Percentiles rank a stretch among this genome's conserved stretches.
These are phyloP conservation scores for Bombus pascuorum DNA, from an alignment of 1,140 invertebrate species.

Conservation along the genomic window DNA sequence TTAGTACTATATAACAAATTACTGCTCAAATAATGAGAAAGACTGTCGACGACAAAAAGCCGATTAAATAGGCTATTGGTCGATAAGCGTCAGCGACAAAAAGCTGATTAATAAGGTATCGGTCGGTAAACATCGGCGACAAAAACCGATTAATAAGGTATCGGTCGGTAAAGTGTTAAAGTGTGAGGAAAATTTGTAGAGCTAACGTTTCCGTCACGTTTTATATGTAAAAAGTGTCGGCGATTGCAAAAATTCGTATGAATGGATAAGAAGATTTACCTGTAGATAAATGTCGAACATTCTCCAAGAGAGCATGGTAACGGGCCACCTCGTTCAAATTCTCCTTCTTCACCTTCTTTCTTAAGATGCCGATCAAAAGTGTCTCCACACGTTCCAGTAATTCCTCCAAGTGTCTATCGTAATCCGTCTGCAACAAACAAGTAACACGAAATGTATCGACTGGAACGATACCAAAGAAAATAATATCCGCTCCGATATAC, in stretches of 20 bases:
- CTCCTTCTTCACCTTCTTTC: slow-evolving; percentile 61
- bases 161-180: no score
- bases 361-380: slow-evolving; percentile 67
- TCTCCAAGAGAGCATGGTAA: slow-evolving; percentile 72
- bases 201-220: neutral
- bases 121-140: no score
- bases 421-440: slow-evolving; percentile 84
- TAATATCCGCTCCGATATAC: no score
- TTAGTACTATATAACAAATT: no score
- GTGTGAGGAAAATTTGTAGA: neutral
- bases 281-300: slow-evolving; percentile 65
- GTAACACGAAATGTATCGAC: neutral
- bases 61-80: no score
- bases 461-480: neutral
- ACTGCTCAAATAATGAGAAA: no score
- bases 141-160: no score
- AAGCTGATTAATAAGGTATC: no score
- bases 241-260: neutral
- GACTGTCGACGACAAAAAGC: no score
- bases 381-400: slow-evolving; percentile 74
- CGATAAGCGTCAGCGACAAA: no score
- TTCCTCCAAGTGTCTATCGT: slow-evolving; percentile 88
- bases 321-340: slow-evolving; percentile 65
- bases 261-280: slow-evolving; percentile 55
- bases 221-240: neutral